Base-by-base conservation (phyloP, 2,113 vertebrate species). In the Tricholaema leucomelas region DNA sequence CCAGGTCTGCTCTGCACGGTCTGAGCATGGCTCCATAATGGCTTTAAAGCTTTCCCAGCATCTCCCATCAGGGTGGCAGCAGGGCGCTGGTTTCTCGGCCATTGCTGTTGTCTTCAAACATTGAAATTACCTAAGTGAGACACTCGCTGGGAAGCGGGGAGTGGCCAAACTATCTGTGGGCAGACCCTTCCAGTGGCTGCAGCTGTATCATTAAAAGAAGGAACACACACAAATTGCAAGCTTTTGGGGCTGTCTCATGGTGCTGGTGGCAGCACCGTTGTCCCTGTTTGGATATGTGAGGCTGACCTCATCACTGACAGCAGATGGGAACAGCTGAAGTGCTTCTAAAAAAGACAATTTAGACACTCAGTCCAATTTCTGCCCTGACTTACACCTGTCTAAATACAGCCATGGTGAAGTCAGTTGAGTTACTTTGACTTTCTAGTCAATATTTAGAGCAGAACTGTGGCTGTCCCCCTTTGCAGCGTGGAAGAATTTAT, bases 401-500 rank as follows among this genome's bases (percentile, higher is more conserved):
- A 55, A 94, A 63, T 88, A 61, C 50, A 84, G 9, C 75, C 66
- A 20, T 0, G 0, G 74, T 59, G 83, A 85, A 90, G 73, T 88
- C 86, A 69, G n/a, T 64, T 35, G 70, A 81, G 70, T 56, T 38
- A 18, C 54, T 90, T 23, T 44, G 55, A 72, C 61, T 64, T 81
- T 87, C 71, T 81, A 40, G 52, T 90, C 46, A 50, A 6, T 72
- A 56, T 61, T 86, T 71, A 59, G 60, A 89, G 79, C 71, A 73
- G 79, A 75, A 78, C 48, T 24, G 25, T 20, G 70, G 14, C 66
- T 36, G 8, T 78, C 54, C 35, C 91, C 76, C 10, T 20, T 56
- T 81, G 71, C 71, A 70, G 65, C 4, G 56, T 63, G 81, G 79
- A 79, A 86, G 81, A 87, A 92, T 96, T 97, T 93, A 72, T 80